Evolutionary conservation across 1,140 invertebrate species (phyloP).

Genomic region (Asobara japonica): DNA sequence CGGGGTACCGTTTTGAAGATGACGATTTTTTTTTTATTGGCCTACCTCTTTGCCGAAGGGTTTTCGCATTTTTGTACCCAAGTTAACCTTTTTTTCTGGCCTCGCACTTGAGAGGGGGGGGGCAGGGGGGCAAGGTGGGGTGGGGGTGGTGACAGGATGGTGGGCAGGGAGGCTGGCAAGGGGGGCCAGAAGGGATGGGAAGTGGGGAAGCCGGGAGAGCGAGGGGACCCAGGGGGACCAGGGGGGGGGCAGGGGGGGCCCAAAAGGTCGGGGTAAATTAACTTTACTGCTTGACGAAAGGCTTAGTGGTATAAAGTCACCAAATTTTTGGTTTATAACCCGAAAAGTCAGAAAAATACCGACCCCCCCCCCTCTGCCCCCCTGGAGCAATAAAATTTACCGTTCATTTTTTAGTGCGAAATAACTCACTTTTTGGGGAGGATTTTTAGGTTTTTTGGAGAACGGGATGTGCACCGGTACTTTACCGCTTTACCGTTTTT

Average conservation of each 20-base stretch:
- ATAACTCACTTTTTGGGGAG: too few relatives aligned
- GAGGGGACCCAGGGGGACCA: too few relatives aligned
- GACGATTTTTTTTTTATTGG: neutral
- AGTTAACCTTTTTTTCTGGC: neutral
- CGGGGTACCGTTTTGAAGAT: slow-evolving; percentile 35
- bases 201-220: too few relatives aligned
- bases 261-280: slow-evolving; percentile 44
- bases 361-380: neutral
- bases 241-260: neutral
- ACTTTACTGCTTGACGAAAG: slow-evolving; percentile 55
- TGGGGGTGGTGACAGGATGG: too few relatives aligned
- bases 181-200: too few relatives aligned
- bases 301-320: slow-evolving; percentile 54
- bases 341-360: too few relatives aligned
- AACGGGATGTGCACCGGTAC: too few relatives aligned
- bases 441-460: too few relatives aligned
- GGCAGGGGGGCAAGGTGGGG: too few relatives aligned
- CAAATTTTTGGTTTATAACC: slow-evolving; percentile 39
- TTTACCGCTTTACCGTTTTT: neutral
- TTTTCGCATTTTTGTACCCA: neutral
- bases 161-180: too few relatives aligned
- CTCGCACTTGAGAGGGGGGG: too few relatives aligned
- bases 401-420: neutral
- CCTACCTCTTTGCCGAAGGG: neutral
- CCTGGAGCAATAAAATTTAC: neutral